Evolutionary conservation across 2,113 vertebrate species (phyloP).

Genomic region (Protomyctophum bolini): DNA sequence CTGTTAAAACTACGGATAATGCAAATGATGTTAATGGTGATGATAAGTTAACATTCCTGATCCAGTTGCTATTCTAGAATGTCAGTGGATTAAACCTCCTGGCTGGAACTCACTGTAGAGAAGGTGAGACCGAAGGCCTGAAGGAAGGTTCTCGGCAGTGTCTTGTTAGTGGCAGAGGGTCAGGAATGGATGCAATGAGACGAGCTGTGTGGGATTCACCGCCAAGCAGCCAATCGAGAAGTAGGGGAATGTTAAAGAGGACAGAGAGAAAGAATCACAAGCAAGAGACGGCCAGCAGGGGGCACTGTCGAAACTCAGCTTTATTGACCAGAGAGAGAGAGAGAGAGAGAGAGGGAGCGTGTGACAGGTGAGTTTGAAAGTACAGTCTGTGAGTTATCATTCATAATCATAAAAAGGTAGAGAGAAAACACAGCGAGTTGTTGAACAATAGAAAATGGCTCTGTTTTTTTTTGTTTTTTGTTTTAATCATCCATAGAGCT

Average conservation of each 20-base stretch:
- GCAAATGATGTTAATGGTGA: too few species aligned
- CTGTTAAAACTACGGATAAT: too few species aligned
- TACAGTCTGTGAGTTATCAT: conserved; percentile 35
- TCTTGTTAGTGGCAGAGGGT: conserved; percentile 54
- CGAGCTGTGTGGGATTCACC: conserved; percentile 31
- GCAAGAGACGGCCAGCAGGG: conserved; percentile 68
- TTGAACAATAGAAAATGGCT: conserved; percentile 73
- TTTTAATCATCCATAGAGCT: conserved; percentile 63
- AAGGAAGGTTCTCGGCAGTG: too few species aligned
- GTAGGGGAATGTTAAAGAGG: conserved; percentile 64
- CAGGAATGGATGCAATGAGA: conserved; percentile 52
- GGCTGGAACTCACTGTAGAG: too few species aligned
- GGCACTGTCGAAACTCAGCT: conserved; percentile 75
- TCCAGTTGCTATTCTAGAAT: too few species aligned
- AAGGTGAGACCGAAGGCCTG: too few species aligned
- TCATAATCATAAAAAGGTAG: conserved; percentile 27
- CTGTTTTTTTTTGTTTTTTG: conserved; percentile 43
- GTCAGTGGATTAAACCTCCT: too few species aligned
- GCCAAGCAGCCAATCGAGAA: conserved; percentile 70
- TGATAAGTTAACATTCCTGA: too few species aligned
- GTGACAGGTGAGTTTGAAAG: conserved; percentile 6
- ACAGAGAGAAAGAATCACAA: conserved; percentile 74
- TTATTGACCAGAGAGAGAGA: conserved; percentile 73
- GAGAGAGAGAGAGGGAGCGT: conserved; percentile 47
- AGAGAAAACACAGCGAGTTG: conserved; percentile 23